Evolutionary conservation across 2,113 vertebrate genomes (phyloP).

Genomic region (Heteronetta atricapilla): DNA sequence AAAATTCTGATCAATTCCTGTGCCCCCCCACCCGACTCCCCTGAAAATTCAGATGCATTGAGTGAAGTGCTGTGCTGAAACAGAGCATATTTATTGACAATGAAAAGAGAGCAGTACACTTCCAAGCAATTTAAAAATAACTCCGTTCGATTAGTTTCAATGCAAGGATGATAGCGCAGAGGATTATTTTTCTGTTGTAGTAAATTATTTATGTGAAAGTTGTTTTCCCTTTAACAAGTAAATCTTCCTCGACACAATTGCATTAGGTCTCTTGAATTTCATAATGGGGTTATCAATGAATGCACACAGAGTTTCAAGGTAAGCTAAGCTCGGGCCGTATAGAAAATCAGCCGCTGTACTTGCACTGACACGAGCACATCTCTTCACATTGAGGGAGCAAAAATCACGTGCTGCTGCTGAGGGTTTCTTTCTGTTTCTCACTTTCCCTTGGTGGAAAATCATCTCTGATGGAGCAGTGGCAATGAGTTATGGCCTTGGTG

Average conservation of each 20-base stretch:
- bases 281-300: conserved; percentile 55
- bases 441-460: background rate
- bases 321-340: background rate
- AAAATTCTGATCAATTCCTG: background rate
- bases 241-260: conserved; percentile 60
- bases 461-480: background rate
- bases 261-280: conserved; percentile 67
- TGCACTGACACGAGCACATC: accelerated
- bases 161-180: conserved; percentile 56
- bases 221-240: conserved; percentile 65
- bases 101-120: conserved; percentile 67
- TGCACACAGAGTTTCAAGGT: conserved; percentile 45
- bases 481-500: background rate
- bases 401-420: background rate
- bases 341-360: background rate
- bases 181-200: conserved; percentile 63
- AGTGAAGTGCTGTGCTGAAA: conserved; percentile 66
- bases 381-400: background rate
- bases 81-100: conserved; percentile 66
- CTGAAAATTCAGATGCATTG: conserved; percentile 54
- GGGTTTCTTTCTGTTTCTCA: background rate
- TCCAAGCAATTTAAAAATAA: conserved; percentile 76
- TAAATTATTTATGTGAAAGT: conserved; percentile 75
- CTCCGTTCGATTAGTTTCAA: conserved; percentile 64
- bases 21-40: background rate